These are phyloP conservation scores for Cnemophilus loriae DNA, from an alignment of 2,113 vertebrate species.

Conservation along the genomic window DNA sequence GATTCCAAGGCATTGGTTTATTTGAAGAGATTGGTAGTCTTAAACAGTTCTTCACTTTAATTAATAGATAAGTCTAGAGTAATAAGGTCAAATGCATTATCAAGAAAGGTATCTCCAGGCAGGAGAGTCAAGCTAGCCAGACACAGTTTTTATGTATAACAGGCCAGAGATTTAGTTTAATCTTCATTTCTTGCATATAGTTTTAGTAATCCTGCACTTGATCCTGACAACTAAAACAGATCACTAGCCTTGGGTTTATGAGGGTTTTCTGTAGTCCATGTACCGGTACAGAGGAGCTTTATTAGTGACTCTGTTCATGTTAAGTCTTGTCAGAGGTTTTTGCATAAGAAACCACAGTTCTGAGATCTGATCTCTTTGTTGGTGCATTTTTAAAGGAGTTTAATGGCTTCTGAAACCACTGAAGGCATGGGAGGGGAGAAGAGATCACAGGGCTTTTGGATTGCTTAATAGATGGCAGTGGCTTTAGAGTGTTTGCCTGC, in stretches of 20 bases:
- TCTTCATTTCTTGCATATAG: background rate
- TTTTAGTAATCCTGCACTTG: background rate
- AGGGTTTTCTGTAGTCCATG: background rate
- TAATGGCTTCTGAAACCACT: background rate
- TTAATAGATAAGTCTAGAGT: background rate
- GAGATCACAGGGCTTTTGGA: background rate
- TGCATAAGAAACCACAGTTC: constrained; percentile 26
- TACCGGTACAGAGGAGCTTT: background rate
- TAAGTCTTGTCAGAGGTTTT: constrained; percentile 38
- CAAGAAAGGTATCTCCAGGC: background rate
- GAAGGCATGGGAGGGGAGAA: background rate
- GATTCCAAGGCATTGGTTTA: background rate
- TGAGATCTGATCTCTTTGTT: constrained; percentile 20
- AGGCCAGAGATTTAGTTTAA: background rate
- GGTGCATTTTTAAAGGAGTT: background rate
- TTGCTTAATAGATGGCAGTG: background rate
- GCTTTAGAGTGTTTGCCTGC: background rate
- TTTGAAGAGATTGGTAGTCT: background rate
- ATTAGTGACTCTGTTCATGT: background rate
- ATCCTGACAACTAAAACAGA: background rate
- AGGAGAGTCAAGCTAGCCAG: background rate
- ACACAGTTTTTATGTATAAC: background rate
- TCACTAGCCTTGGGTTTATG: background rate
- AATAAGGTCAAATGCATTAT: background rate
- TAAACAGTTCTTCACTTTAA: background rate